Evolutionary conservation across 2,888 invertebrate genomes (phyloP).

Genomic region (Drosophila birchii): DNA sequence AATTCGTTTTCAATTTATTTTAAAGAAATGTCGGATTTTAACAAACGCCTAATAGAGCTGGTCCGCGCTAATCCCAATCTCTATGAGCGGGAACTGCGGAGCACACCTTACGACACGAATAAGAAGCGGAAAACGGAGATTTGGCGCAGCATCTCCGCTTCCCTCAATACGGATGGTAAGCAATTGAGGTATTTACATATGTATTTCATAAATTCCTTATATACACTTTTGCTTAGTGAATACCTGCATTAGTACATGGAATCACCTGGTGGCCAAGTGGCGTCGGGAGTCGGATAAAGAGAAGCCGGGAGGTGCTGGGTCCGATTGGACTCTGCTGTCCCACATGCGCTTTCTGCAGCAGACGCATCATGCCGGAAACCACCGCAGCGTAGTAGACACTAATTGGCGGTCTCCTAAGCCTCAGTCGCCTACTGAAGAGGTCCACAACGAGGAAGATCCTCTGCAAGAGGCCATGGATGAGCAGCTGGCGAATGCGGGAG

Average conservation of each 20-base stretch:
- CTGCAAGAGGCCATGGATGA: constrained; percentile 82
- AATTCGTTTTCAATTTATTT: background rate
- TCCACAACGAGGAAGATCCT: constrained; percentile 73
- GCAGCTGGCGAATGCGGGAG: constrained; percentile 38
- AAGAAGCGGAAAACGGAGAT: constrained; percentile 72
- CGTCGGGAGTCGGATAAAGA: constrained; percentile 64
- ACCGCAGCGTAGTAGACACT: constrained; percentile 3
- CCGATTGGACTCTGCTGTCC: constrained; percentile 68
- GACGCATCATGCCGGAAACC: constrained; percentile 45
- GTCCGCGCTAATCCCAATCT: constrained; percentile 76
- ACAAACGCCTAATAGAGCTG: constrained; percentile 69
- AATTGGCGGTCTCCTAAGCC: constrained; percentile 51
- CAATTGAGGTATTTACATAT: background rate
- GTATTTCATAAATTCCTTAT: background rate
- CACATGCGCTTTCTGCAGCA: constrained; percentile 67
- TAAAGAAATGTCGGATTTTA: constrained; percentile 57
- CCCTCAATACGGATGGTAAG: constrained; percentile 74
- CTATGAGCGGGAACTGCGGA: constrained; percentile 67
- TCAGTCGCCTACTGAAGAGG: constrained; percentile 61
- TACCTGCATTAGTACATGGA: constrained; percentile 75
- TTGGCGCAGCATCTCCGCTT: constrained; percentile 77
- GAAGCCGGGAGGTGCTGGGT: constrained; percentile 38
- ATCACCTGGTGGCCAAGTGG: constrained; percentile 69
- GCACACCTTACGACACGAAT: constrained; percentile 64
- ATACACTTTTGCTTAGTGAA: constrained; percentile 47